Evolutionary conservation across 2,888 invertebrate species (phyloP), one percentile per base, ranked within the genome.

Genomic region (Limnephilus marmoratus): DNA sequence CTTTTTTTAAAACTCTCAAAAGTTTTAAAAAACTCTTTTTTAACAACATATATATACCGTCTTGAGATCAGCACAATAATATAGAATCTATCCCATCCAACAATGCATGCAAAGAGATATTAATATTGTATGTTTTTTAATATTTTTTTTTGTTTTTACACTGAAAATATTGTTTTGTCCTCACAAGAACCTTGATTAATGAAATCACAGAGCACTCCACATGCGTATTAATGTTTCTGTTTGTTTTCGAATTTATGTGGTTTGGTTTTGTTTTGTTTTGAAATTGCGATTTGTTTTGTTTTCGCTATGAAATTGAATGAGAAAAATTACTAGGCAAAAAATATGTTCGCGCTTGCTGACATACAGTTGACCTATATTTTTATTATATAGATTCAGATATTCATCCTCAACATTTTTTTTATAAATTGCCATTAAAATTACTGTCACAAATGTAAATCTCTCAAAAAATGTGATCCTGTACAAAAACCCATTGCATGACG

Each of bases 181-280:
- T 68, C 68, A 68, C 68, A 68, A 68, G 24, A 18, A n/a, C 68
- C 68, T 9, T 68, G 24, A 24, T 68, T n/a, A n/a, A 24, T 68
- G 68, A 68, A 68, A 68, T 68, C 68, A 68, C 68, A 68, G n/a
- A 68, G 68, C 68, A 68, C 68, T n/a, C 68, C 68, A 68, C 68
- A 9, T 24, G 68, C 7, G 7, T 68, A 9, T 9, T 68, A 24
- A 68, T 68, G 18, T 68, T 24, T 49, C 15, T 49, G 45, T 45
- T 45, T 11, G 45, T 45, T 45, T 45, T 45, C 11, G 45, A 45
- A 45, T 45, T 45, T 45, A 11, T 45, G 49, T 68, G 68, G 24
- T 68, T n/a, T 24, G 24, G 53, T 18, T 53, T 37, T 5, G 45
- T 68, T 68, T 68, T 68, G 68, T 68, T 68, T 68, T 68, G 18